Conservation (phyloP, 2,888 invertebrate genomes). For the Dasysyrphus albostriatus region DNA sequence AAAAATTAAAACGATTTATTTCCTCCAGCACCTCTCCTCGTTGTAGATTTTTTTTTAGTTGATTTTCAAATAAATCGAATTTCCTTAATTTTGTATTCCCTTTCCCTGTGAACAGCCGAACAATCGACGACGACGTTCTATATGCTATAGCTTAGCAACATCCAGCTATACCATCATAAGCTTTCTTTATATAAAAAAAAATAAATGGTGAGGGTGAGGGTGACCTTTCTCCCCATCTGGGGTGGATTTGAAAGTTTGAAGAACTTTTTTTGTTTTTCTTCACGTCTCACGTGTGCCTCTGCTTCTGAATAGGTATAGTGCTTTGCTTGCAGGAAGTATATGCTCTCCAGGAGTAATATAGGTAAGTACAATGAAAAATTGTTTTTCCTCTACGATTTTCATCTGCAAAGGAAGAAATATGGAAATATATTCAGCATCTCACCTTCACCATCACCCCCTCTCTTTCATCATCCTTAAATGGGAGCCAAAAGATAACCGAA, state of each 20-base stretch:
- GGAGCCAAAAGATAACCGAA: slow-evolving; percentile 59
- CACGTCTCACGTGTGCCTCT: slow-evolving; percentile 56
- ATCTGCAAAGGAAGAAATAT: slow-evolving; percentile 57
- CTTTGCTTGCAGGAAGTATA: neutral
- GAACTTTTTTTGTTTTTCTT: slow-evolving; percentile 46
- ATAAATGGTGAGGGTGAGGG: neutral
- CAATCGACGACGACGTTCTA: neutral
- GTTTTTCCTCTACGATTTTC: slow-evolving; percentile 61
- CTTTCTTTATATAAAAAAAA: slow-evolving; percentile 21
- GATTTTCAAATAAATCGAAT: slow-evolving; percentile 80
- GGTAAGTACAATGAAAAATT: slow-evolving; percentile 65
- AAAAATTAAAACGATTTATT: slow-evolving; percentile 1
- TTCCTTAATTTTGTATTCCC: slow-evolving; percentile 79
- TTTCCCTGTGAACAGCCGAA: slow-evolving; percentile 40
- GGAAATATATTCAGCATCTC: slow-evolving; percentile 31
- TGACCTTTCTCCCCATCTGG: slow-evolving; percentile 16
- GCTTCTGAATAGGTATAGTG: neutral
- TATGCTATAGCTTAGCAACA: slow-evolving; percentile 43
- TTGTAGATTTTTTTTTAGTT: slow-evolving; percentile 55
- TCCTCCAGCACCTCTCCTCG: neutral
- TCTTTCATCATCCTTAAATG: neutral
- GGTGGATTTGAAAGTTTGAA: slow-evolving; percentile 26
- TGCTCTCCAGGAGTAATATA: slow-evolving; percentile 30
- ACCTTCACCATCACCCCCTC: neutral
- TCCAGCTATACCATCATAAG: slow-evolving; percentile 53